Percentiles rank a stretch among this genome's conserved stretches.
Conservation (phyloP, 1,140 invertebrate genomes). For the Platorchestia sp. region DNA sequence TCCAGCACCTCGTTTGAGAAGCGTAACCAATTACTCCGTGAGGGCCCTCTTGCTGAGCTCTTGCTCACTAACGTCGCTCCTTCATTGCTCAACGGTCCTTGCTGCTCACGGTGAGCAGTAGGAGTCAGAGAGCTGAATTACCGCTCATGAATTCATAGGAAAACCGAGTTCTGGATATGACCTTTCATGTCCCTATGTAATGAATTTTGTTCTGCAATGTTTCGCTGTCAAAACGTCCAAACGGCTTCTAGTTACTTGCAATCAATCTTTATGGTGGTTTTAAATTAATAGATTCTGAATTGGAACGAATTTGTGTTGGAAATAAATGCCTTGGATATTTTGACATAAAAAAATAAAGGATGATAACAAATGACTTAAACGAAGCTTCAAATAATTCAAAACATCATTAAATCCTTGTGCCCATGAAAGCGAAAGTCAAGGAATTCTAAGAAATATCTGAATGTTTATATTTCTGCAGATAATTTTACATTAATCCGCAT, state of each 20-base stretch:
- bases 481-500: background rate
- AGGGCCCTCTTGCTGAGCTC: background rate
- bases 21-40: conserved; percentile 5
- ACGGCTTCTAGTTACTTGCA: no score
- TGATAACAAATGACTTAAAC: no score
- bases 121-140: background rate
- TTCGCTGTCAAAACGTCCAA: no score
- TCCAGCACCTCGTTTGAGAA: background rate
- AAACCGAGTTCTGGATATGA: no score
- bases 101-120: background rate
- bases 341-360: no score
- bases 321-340: background rate
- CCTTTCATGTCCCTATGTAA: no score
- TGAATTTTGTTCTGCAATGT: no score
- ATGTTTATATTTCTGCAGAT: background rate
- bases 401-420: no score
- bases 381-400: no score
- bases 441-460: background rate
- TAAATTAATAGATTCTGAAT: background rate
- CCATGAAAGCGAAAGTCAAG: background rate
- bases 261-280: background rate
- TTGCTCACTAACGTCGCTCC: background rate
- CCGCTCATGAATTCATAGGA: background rate
- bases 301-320: background rate
- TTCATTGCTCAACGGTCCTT: background rate